These are phyloP conservation scores for Dynastes tityus DNA, from an alignment of 2,888 invertebrate genomes.

Conservation along the genomic window DNA sequence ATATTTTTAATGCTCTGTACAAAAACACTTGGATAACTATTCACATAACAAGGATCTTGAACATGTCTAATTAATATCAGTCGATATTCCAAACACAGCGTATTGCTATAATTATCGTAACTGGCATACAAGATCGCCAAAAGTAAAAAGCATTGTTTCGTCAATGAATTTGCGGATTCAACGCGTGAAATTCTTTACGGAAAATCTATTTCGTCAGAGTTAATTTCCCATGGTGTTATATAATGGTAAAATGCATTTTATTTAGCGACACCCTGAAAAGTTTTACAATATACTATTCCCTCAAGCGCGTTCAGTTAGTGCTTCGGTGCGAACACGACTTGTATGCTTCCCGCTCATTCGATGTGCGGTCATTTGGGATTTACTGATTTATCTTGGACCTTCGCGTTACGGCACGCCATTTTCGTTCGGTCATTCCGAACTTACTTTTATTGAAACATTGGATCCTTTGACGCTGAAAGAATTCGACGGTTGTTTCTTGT, in stretches of 20 bases:
- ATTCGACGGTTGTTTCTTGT: not conserved
- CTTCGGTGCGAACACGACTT: conserved; percentile 27
- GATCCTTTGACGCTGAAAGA: conserved; percentile 31
- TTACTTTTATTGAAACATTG: conserved; percentile 56
- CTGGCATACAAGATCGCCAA: too few species aligned
- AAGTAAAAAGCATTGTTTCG: too few species aligned
- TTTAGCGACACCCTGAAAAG: conserved; percentile 40
- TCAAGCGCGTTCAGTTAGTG: conserved; percentile 44
- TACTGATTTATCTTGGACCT: conserved; percentile 55
- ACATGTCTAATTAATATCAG: too few species aligned
- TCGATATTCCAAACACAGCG: too few species aligned
- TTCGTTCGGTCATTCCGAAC: conserved; percentile 51
- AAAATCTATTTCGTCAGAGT: not conserved
- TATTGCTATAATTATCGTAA: too few species aligned
- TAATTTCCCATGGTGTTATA: conserved; percentile 28
- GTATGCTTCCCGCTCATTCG: conserved; percentile 53
- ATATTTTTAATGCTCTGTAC: too few species aligned
- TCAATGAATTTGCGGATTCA: too few species aligned
- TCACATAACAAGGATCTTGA: too few species aligned
- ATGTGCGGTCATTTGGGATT: conserved; percentile 53
- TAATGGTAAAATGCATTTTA: conserved; percentile 25
- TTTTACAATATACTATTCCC: conserved; percentile 46
- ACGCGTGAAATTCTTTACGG: not conserved
- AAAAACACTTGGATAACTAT: too few species aligned
- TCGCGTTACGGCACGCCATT: conserved; percentile 49